phyloP scores from a whole-genome alignment of 1,140 invertebrate species.

The Trigoniulus corallinus region DNA sequence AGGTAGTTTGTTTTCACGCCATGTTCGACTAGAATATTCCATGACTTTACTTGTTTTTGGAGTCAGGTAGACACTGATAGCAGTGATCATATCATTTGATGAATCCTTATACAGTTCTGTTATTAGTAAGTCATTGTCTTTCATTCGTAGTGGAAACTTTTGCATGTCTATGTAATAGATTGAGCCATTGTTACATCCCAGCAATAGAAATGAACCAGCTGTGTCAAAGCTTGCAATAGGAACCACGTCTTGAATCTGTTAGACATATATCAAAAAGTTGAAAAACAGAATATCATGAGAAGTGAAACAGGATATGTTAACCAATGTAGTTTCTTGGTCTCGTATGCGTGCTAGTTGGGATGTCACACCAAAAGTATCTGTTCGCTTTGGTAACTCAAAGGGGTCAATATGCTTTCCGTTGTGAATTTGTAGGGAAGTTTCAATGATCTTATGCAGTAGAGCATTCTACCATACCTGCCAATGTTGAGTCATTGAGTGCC shows the following conservation, averaged over 20 bases:
- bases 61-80: conserved; percentile 95
- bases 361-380: too few species aligned
- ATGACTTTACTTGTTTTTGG: conserved; percentile 77
- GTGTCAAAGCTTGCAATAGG: conserved; percentile 90
- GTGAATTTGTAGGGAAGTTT: too few species aligned
- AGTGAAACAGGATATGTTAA: too few species aligned
- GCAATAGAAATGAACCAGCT: conserved; percentile 80
- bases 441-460: not conserved
- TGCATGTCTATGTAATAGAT: conserved; percentile 99
- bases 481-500: conserved; percentile 96
- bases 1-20: not conserved
- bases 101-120: conserved; percentile 93
- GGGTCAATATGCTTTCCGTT: too few species aligned
- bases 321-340: too few species aligned
- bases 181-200: conserved; percentile 89
- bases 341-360: too few species aligned
- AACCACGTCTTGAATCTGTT: conserved; percentile 82
- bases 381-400: too few species aligned
- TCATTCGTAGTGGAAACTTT: conserved; percentile 96
- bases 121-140: conserved; percentile 93
- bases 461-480: conserved; percentile 42
- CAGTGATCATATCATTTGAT: conserved; percentile 84
- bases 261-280: too few species aligned
- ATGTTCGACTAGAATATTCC: not conserved
- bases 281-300: too few species aligned